Conservation (phyloP, 2,797 vertebrate species). For the Agapornis canus region DNA sequence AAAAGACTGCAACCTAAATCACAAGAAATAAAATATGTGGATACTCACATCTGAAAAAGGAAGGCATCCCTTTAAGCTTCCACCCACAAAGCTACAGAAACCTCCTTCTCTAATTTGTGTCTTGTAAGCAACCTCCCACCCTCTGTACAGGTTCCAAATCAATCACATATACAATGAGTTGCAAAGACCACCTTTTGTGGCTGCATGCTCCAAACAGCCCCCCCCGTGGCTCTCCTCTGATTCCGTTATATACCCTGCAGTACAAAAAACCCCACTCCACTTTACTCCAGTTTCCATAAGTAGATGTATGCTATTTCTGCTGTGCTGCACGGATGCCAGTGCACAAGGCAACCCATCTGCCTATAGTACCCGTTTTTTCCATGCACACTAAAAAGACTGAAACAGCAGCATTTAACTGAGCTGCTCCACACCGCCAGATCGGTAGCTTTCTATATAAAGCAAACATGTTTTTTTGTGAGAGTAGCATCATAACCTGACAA, state of each 20-base stretch:
- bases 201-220: neutral
- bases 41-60: constrained; percentile 2
- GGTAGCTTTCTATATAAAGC: constrained; percentile 40
- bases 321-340: constrained; percentile 8
- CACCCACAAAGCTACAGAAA: constrained; percentile 28
- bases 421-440: constrained; percentile 16
- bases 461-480: constrained; percentile 3
- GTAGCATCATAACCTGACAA: neutral
- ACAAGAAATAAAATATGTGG: neutral
- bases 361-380: constrained; percentile 30
- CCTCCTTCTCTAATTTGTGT: constrained; percentile 14
- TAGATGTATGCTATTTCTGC: constrained; percentile 46
- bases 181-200: neutral
- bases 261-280: neutral
- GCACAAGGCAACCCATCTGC: constrained; percentile 54
- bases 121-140: constrained; percentile 46
- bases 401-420: constrained; percentile 49
- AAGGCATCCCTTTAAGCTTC: constrained; percentile 43
- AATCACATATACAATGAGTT: neutral
- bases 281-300: constrained; percentile 37
- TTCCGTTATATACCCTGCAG: neutral
- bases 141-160: neutral
- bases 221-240: neutral
- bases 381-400: neutral
- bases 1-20: neutral